A percentile compares a stretch with the other conserved stretches of the same genome.
Conservation (phyloP, 2,113 vertebrate genomes). For the Pollimyrus isidori region DNA sequence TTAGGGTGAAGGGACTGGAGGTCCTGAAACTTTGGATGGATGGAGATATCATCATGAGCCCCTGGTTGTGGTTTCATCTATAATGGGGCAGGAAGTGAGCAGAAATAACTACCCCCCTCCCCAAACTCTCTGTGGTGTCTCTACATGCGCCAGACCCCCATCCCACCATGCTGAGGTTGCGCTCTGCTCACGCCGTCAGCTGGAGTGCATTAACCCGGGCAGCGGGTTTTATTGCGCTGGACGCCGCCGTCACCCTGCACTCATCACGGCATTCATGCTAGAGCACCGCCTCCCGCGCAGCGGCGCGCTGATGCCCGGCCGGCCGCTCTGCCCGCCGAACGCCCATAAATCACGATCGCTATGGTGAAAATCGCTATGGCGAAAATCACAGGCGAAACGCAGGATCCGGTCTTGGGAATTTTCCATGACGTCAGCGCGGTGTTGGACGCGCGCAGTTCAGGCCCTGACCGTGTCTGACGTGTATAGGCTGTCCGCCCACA, state of each 20-base stretch:
- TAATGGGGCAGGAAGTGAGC: neutral
- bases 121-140: neutral
- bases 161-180: neutral
- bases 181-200: neutral
- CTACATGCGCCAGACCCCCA: neutral
- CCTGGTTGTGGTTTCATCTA: neutral
- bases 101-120: neutral
- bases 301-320: neutral
- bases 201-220: neutral
- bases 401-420: neutral
- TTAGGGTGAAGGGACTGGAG: neutral
- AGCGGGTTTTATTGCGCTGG: neutral
- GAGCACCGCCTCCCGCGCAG: neutral
- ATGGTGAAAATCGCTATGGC: neutral
- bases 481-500: neutral
- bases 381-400: neutral
- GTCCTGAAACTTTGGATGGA: neutral
- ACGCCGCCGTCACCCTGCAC: neutral
- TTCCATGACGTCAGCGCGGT: neutral
- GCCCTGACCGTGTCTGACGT: neutral
- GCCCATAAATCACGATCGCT: neutral
- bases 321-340: neutral
- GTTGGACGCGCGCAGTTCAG: neutral
- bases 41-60: neutral
- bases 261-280: neutral